A percentile compares a stretch with the other conserved stretches of the same genome.
phyloP scores from a whole-genome alignment of 1,140 invertebrate genomes.

The Drosophila ananassae region DNA sequence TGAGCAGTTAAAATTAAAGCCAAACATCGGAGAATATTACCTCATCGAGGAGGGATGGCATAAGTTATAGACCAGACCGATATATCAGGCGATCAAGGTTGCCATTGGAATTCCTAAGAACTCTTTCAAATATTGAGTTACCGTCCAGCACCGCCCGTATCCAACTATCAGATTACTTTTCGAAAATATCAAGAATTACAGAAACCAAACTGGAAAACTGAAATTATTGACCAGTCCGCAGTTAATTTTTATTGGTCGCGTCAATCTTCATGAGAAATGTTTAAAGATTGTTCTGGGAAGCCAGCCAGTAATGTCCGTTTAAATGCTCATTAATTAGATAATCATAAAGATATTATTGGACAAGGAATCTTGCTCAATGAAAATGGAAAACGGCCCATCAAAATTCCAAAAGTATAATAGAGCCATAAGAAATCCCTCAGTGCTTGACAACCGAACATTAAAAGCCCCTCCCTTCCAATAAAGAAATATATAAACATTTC shows the following conservation, averaged over 20 bases:
- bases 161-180: slow-evolving; percentile 60
- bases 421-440: slow-evolving; percentile 62
- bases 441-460: slow-evolving; percentile 34
- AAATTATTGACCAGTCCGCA: slow-evolving; percentile 50
- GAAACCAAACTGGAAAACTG: slow-evolving; percentile 8
- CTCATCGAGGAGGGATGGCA: slow-evolving; percentile 52
- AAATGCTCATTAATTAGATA: slow-evolving; percentile 68
- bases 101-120: slow-evolving; percentile 27
- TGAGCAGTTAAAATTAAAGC: slow-evolving; percentile 65
- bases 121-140: slow-evolving; percentile 49
- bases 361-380: slow-evolving; percentile 21
- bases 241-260: slow-evolving; percentile 57
- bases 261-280: slow-evolving; percentile 67
- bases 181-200: not conserved
- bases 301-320: slow-evolving; percentile 42
- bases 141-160: slow-evolving; percentile 30
- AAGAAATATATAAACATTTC: slow-evolving; percentile 48
- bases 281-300: slow-evolving; percentile 43
- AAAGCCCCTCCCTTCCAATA: slow-evolving; percentile 45
- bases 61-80: slow-evolving; percentile 49
- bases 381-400: slow-evolving; percentile 33
- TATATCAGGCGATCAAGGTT: slow-evolving; percentile 42
- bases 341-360: slow-evolving; percentile 57
- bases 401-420: slow-evolving; percentile 48
- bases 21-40: slow-evolving; percentile 67